These are phyloP conservation scores for Natrix natrix DNA, from an alignment of 2,797 vertebrate genomes.

Conservation along the genomic window DNA sequence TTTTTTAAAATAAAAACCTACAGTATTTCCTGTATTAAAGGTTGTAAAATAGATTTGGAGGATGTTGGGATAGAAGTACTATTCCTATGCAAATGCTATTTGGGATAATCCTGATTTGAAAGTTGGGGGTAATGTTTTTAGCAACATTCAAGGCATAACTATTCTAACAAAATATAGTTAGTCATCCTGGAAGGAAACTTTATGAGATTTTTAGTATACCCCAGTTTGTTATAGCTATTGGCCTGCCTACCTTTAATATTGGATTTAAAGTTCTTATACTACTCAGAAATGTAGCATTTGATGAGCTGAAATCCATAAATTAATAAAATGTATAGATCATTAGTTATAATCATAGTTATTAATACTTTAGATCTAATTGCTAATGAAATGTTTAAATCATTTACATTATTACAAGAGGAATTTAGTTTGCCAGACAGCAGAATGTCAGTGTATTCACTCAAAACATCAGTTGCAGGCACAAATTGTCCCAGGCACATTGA, in stretches of 20 bases:
- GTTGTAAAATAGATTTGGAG: background rate
- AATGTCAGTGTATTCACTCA: background rate
- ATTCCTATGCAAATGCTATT: background rate
- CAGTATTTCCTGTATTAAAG: background rate
- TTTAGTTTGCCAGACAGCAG: background rate
- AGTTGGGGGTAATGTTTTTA: background rate
- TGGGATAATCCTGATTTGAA: background rate
- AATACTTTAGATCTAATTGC: background rate
- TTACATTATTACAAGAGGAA: background rate
- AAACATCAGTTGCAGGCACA: background rate
- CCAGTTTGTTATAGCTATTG: background rate
- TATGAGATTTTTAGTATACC: background rate
- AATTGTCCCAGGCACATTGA: background rate
- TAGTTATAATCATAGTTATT: background rate
- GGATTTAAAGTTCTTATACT: background rate
- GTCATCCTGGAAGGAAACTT: background rate
- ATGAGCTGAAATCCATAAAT: background rate
- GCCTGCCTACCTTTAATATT: background rate
- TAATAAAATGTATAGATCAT: background rate
- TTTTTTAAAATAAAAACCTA: background rate
- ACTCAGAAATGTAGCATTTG: background rate
- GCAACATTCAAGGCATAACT: background rate
- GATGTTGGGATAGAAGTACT: background rate
- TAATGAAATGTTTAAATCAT: background rate
- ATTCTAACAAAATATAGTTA: background rate